A percentile compares a stretch with the other conserved stretches of the same genome.
Evolutionary conservation across 2,797 vertebrate genomes (phyloP).

Genomic region (Coluber constrictor): DNA sequence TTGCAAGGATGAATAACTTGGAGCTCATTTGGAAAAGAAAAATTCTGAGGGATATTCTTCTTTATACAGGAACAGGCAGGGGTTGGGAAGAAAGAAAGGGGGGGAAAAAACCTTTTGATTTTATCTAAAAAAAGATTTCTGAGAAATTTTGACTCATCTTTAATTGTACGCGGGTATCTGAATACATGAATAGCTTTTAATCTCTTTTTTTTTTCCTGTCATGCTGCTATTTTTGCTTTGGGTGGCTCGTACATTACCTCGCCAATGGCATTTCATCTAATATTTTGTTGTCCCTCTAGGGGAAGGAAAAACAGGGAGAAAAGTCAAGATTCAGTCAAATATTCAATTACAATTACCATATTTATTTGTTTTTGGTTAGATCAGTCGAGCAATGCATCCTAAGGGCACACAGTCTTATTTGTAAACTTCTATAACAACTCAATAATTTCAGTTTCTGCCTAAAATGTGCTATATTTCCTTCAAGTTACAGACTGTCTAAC

Average conservation of each 20-base stretch:
- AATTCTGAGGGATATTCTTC: background rate
- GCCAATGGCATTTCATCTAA: background rate
- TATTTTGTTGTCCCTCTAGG: background rate
- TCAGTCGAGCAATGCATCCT: slow-evolving; percentile 10
- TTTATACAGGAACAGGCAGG: background rate
- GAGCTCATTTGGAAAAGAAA: background rate
- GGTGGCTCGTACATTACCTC: background rate
- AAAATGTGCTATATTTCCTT: slow-evolving; percentile 12
- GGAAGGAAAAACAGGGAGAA: background rate
- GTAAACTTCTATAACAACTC: slow-evolving; percentile 20
- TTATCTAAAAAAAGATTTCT: background rate
- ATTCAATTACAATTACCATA: slow-evolving; percentile 25
- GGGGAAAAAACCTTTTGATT: background rate
- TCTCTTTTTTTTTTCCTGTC: background rate
- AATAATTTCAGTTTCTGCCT: background rate
- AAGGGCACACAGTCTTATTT: slow-evolving; percentile 34
- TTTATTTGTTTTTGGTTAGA: slow-evolving; percentile 12
- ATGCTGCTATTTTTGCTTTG: background rate
- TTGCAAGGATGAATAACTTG: too few relatives aligned
- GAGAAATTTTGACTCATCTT: background rate
- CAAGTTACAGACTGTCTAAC: slow-evolving; percentile 26
- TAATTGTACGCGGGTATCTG: background rate
- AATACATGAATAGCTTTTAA: background rate
- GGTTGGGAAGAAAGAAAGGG: background rate
- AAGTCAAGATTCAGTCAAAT: slow-evolving; percentile 4